Evolutionary conservation across 2,113 vertebrate species (phyloP), one percentile per base, ranked within the genome.

Genomic region (Corythornis vintsioides): DNA sequence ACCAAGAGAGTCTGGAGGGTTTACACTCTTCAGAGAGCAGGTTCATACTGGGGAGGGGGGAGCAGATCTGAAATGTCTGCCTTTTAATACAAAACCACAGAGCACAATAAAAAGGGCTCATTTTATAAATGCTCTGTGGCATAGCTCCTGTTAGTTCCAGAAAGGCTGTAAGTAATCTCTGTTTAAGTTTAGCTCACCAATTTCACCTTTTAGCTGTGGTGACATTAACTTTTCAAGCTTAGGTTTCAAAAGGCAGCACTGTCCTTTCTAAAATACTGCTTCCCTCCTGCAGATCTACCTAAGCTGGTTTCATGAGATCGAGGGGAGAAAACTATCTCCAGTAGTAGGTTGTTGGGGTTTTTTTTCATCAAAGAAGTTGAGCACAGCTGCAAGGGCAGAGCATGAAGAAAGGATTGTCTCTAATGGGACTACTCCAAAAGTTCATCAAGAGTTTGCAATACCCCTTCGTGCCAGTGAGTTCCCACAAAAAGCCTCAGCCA

Each of bases 361-460:
- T 4, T 52, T 88, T 86, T 18, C 10, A 0, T 40, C 38, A 57
- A 15, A 89, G n/a, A 48, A 70, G 13, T 25, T 45, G 48, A 85
- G 21, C 43, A 20, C 35, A 19, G 83, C 57, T 67, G 45, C 80
- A 64, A 71, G 65, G 43, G 61, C 63, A 72, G 61, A 47, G 33
- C 69, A 10, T 26, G 33, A 77, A 77, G 69, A 80, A 91, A 80
- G 29, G 29, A 24, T 73, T 64, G 20, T 56, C 85, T 83, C 47
- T 78, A 86, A 60, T 0, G 1, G 19, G 17, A 88, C 11, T 26
- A 14, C 80, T 74, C 13, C 35, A 26, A 72, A 94, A 94, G 81
- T 79, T 94, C 92, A 87, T 8, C 22, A 40, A 77, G 70, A 87
- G 67, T 80, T 93, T 88, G 87, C 69, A 76, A 83, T 76, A 91